Conservation (phyloP, 1,140 invertebrate species). For the Anoplolepis gracilipes region DNA sequence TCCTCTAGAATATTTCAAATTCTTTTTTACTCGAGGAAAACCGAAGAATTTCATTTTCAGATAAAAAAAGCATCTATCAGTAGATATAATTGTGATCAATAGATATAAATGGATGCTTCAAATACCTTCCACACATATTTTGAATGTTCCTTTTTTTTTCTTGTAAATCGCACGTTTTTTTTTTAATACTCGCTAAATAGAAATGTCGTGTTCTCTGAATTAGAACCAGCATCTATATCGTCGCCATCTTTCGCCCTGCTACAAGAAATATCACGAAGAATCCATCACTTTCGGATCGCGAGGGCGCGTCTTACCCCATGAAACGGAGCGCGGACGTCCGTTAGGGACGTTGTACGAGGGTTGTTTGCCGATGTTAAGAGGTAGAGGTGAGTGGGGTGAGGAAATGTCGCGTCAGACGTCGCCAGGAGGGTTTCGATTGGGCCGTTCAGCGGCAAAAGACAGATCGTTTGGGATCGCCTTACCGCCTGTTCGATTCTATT, state of each 20-base stretch:
- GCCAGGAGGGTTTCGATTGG: constrained; percentile 75
- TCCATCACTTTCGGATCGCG: constrained; percentile 67
- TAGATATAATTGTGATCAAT: neutral
- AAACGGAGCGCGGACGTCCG: constrained; percentile 57
- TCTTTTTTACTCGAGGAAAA: neutral
- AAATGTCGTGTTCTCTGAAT: neutral
- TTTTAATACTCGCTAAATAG: neutral
- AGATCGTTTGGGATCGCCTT: constrained; percentile 80
- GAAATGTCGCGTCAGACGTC: constrained; percentile 62
- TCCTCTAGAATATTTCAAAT: neutral
- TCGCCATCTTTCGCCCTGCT: neutral
- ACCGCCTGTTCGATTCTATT: constrained; percentile 81
- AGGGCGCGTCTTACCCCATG: constrained; percentile 59
- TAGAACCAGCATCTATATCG: constrained; percentile 1
- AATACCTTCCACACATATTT: neutral
- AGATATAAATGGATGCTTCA: neutral
- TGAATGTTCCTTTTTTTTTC: neutral
- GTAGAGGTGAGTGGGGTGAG: constrained; percentile 15
- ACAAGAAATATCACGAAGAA: constrained; percentile 55
- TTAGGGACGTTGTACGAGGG: constrained; percentile 54
- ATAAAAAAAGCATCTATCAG: neutral
- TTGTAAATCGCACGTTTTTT: neutral
- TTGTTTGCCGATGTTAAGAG: constrained; percentile 63
- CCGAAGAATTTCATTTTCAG: neutral
- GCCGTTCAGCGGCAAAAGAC: constrained; percentile 77